These are phyloP conservation scores for Caenorhabditis drosophilae DNA, from an alignment of 2,888 invertebrate genomes.

Conservation along the genomic window DNA sequence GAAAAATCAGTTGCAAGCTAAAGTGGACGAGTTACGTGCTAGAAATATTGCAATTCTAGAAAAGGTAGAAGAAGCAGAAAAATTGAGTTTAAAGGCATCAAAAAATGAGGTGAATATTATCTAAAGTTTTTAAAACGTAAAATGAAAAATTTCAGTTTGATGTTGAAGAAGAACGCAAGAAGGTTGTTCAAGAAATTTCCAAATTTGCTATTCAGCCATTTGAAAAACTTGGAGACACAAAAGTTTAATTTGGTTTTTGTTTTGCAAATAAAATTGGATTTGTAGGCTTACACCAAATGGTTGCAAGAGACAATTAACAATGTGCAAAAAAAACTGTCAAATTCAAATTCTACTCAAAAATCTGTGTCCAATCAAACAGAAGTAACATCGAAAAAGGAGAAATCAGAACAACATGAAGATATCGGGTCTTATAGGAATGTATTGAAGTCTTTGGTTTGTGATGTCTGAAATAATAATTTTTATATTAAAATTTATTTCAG, in stretches of 20 bases:
- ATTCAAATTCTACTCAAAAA: not conserved
- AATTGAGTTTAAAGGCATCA: not conserved
- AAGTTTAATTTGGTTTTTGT: constrained; percentile 3
- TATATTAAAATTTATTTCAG: constrained; percentile 9
- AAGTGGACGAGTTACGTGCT: constrained; percentile 28
- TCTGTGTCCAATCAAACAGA: not conserved
- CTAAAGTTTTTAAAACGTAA: not conserved
- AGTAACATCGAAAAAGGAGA: not conserved
- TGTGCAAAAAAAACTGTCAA: constrained; percentile 8
- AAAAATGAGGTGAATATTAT: not conserved
- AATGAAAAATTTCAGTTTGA: not conserved
- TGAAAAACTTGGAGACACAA: constrained; percentile 12
- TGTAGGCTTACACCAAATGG: constrained; percentile 18
- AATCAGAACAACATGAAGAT: not conserved
- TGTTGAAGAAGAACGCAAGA: constrained; percentile 9
- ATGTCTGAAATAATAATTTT: not conserved
- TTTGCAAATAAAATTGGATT: not conserved
- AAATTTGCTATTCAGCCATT: constrained; percentile 6
- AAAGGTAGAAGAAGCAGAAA: constrained; percentile 19
- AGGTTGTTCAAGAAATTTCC: constrained; percentile 10
- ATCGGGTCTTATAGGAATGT: not conserved
- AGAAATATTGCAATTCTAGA: constrained; percentile 31
- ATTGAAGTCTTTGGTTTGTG: constrained; percentile 1
- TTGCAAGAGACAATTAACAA: constrained; percentile 9
- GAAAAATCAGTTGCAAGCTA: constrained; percentile 14